These are phyloP conservation scores for Pleuronectes platessa DNA, from an alignment of 2,113 vertebrate species.

Conservation along the genomic window DNA sequence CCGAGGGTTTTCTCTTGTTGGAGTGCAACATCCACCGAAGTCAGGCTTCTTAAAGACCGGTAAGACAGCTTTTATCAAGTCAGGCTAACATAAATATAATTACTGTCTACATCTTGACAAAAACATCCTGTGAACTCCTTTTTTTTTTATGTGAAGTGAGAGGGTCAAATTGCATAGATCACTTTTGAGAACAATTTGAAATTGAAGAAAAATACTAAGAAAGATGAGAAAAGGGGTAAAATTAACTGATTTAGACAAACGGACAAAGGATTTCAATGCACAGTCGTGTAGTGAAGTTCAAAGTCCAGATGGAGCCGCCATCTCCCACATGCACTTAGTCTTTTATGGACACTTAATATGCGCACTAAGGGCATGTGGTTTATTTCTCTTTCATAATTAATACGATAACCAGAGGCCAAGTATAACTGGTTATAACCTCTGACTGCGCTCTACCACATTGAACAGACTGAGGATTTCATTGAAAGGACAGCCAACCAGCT, in stretches of 20 bases:
- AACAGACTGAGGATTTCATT: not conserved
- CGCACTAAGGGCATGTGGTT: not conserved
- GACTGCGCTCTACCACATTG: no score
- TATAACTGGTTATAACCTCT: not conserved
- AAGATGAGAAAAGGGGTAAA: no score
- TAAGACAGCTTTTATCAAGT: not conserved
- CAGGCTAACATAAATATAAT: not conserved
- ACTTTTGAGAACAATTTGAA: no score
- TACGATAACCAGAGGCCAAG: not conserved
- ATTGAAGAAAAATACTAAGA: no score
- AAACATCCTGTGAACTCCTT: not conserved
- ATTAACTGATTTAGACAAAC: no score
- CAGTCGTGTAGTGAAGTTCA: no score
- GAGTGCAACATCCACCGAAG: not conserved
- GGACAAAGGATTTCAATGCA: no score
- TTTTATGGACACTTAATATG: no score
- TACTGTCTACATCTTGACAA: not conserved
- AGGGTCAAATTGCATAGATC: no score
- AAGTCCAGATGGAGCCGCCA: no score
- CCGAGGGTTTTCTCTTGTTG: not conserved
- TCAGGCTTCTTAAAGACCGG: conserved; percentile 13
- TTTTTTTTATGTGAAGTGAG: not conserved
- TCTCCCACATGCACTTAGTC: no score
- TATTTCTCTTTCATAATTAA: not conserved
- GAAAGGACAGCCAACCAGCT: not conserved